Conservation (phyloP, 2,797 vertebrate genomes). For the Macropodus opercularis region DNA sequence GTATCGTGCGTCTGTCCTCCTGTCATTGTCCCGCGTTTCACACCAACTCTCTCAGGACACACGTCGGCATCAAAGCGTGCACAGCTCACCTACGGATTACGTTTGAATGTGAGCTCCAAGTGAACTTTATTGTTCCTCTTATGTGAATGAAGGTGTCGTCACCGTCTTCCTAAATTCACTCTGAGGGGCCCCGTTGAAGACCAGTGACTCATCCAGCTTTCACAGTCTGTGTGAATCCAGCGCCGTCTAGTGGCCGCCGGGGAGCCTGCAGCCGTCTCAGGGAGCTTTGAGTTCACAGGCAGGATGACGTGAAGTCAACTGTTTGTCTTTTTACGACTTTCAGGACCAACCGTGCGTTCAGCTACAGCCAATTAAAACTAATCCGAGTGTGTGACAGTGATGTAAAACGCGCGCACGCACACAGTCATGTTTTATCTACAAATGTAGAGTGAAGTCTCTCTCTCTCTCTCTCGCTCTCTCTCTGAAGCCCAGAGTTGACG, state of each 20-base stretch:
- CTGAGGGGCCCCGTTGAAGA: slow-evolving; percentile 14
- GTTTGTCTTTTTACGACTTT: slow-evolving; percentile 16
- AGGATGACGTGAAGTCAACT: slow-evolving; percentile 20
- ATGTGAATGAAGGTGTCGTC: too few relatives aligned
- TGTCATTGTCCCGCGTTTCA: background rate
- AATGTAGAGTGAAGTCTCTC: slow-evolving; percentile 11
- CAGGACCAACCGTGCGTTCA: slow-evolving; percentile 13
- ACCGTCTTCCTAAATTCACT: too few relatives aligned
- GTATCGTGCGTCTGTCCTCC: background rate
- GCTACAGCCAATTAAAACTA: slow-evolving; percentile 19
- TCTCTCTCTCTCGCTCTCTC: slow-evolving; percentile 21
- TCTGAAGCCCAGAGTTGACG: slow-evolving; percentile 75
- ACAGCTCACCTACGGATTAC: background rate
- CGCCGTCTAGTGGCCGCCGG: slow-evolving; percentile 58
- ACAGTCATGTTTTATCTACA: slow-evolving; percentile 9
- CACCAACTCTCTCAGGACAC: too few relatives aligned
- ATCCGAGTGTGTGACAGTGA: background rate
- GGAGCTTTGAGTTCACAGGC: slow-evolving; percentile 17
- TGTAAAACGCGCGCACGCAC: background rate
- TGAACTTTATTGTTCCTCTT: too few relatives aligned
- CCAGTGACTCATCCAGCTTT: slow-evolving; percentile 56
- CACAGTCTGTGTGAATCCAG: slow-evolving; percentile 34
- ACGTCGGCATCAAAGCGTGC: background rate
- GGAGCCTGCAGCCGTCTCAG: background rate
- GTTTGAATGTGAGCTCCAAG: too few relatives aligned